Percentiles rank a stretch among this genome's conserved stretches.
Conservation (phyloP, 1,140 invertebrate species). For the Drosophila ironensis region DNA sequence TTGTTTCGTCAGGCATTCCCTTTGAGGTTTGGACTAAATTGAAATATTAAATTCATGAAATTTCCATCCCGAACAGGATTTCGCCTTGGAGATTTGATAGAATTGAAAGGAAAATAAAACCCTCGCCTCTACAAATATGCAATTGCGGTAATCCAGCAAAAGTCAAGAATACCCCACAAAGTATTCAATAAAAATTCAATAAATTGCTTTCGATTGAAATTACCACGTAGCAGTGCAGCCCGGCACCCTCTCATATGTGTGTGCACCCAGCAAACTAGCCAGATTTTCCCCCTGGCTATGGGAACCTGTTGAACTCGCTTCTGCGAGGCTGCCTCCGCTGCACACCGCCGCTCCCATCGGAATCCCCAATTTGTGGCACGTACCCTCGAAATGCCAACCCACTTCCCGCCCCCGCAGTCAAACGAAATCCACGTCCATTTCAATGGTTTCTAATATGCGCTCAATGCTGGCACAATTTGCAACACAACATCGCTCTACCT, state of each 20-base stretch:
- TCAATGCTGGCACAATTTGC: constrained; percentile 29
- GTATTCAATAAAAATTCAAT: constrained; percentile 10
- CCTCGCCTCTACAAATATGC: background rate
- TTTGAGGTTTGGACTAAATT: too few relatives aligned
- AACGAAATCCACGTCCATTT: constrained; percentile 10
- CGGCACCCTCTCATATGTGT: background rate
- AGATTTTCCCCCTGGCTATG: constrained; percentile 2
- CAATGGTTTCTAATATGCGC: constrained; percentile 35
- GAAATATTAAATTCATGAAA: too few relatives aligned
- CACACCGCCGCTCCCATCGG: background rate
- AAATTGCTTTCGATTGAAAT: constrained; percentile 30
- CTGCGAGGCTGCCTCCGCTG: background rate
- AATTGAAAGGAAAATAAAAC: background rate
- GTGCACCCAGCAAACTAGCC: constrained; percentile 6
- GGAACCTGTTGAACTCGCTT: constrained; percentile 12
- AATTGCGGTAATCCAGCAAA: background rate
- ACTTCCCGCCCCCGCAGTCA: background rate
- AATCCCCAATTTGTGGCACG: constrained; percentile 18
- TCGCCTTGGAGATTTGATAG: background rate
- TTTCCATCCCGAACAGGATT: too few relatives aligned
- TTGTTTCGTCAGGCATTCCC: background rate
- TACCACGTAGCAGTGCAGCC: constrained; percentile 11
- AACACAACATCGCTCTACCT: background rate
- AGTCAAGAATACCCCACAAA: background rate
- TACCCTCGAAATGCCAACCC: background rate